Base-by-base conservation (phyloP, 2,888 invertebrate genomes). In the Syritta pipiens region DNA sequence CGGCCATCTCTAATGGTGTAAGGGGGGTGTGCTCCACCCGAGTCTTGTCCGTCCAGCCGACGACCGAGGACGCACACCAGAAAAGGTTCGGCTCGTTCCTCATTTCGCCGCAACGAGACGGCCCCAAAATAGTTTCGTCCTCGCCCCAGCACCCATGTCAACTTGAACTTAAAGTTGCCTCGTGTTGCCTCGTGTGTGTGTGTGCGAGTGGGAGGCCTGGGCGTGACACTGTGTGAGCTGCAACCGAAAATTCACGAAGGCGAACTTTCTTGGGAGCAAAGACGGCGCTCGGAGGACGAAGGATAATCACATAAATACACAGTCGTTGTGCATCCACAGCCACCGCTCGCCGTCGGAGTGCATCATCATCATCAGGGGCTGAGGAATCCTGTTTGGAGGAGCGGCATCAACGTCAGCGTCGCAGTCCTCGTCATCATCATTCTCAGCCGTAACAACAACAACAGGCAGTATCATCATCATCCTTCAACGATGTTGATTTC, bases 401-500 rank as follows among this genome's bases (percentile, higher is more conserved):
- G 55, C 30, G 48, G 55, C 40, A 74, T 79, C 79, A 79, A 74
- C 74, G 72, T 79, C 79, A 74, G 74, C 60, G 63, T 76, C 63
- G 57, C 53, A 51, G 53, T 67, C 53, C 32, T 79, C 67, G 63
- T 72, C 77, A 55, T 71, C 77, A 72, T 67, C 72, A 60, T 63
- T 71, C 71, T 62, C 75, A 67, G 55, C 44, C 51, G 20, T 42
- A 59, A 40, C 46, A 60, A 35, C 46, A 48, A 24, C 14, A 63
- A 37, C 51, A 76, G 76, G 32, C 57, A 63, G 49, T 59, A 69
- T 76, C 76, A 69, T 57, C 75, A 57, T 57, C 67, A 79, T 79
- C 60, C 79, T 79, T 79, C 79, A 79, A 68, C 79, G 67, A 79
- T 74, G 79, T 68, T 79, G 79, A 79, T 79, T 79, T 79, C 79